A percentile compares a stretch with the other conserved stretches of the same genome.
Conservation (phyloP, 2,797 vertebrate genomes). For the Mormyrus proboscirostris region DNA sequence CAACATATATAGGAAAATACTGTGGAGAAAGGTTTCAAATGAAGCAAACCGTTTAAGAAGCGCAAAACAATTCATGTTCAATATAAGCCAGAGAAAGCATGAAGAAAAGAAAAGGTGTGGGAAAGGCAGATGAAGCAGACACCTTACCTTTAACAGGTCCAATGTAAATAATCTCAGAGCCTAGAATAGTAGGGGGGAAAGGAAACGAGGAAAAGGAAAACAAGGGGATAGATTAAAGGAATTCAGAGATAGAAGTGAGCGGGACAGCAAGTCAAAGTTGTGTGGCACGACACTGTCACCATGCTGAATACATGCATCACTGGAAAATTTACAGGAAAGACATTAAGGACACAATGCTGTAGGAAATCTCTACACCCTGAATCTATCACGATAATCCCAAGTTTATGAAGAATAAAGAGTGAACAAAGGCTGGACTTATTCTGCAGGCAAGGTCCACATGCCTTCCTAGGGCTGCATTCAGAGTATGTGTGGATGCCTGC, state of each 20-base stretch:
- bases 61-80: slow-evolving; percentile 30
- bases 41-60: slow-evolving; percentile 29
- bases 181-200: slow-evolving; percentile 74
- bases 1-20: neutral
- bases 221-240: slow-evolving; percentile 53
- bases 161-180: slow-evolving; percentile 98
- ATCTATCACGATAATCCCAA: slow-evolving; percentile 30
- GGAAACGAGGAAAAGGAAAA: slow-evolving; percentile 58
- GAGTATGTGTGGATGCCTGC: slow-evolving; percentile 19
- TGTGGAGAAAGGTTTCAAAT: slow-evolving; percentile 23
- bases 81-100: slow-evolving; percentile 35
- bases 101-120: slow-evolving; percentile 45
- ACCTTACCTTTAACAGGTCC: slow-evolving; percentile 99
- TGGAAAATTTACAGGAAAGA: neutral
- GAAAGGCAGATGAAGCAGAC: slow-evolving; percentile 52
- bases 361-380: neutral
- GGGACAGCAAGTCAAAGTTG: slow-evolving; percentile 17
- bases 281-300: neutral
- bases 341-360: neutral
- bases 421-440: slow-evolving; percentile 30
- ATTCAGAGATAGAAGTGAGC: slow-evolving; percentile 28
- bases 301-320: neutral
- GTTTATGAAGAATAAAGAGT: slow-evolving; percentile 17
- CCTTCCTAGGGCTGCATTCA: slow-evolving; percentile 11
- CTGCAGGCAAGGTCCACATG: neutral